Conservation (phyloP, 2,888 invertebrate genomes). For the Formica aserva region DNA sequence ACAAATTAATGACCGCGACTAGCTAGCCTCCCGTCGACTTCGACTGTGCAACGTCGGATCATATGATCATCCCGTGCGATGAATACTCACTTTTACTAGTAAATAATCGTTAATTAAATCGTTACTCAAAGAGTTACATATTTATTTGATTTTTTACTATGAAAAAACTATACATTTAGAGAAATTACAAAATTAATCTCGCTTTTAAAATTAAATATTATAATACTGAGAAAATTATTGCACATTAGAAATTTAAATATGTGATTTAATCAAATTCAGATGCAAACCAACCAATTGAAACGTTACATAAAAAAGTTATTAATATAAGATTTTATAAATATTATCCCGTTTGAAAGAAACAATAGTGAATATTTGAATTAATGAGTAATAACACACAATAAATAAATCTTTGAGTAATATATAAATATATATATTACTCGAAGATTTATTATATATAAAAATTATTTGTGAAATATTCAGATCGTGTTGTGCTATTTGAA, state of each 20-base stretch:
- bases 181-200: not conserved
- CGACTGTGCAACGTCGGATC: slow-evolving; percentile 6
- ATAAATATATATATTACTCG: not conserved
- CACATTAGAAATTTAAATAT: not conserved
- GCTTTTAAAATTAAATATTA: not conserved
- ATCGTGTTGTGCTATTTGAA: not conserved
- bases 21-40: slow-evolving; percentile 31
- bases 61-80: slow-evolving; percentile 32
- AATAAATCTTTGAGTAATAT: not conserved
- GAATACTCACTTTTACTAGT: slow-evolving; percentile 25
- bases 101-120: not conserved
- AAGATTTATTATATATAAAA: too few relatives aligned
- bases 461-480: not conserved
- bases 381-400: not conserved
- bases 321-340: not conserved
- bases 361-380: not conserved
- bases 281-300: not conserved
- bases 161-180: not conserved
- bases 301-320: not conserved
- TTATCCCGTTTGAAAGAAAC: not conserved
- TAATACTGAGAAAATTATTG: not conserved
- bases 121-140: not conserved
- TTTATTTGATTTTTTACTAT: not conserved
- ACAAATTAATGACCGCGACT: slow-evolving; percentile 39
- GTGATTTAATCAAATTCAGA: not conserved